Base-by-base conservation (phyloP, 2,113 vertebrate genomes). In the Spea bombifrons region DNA sequence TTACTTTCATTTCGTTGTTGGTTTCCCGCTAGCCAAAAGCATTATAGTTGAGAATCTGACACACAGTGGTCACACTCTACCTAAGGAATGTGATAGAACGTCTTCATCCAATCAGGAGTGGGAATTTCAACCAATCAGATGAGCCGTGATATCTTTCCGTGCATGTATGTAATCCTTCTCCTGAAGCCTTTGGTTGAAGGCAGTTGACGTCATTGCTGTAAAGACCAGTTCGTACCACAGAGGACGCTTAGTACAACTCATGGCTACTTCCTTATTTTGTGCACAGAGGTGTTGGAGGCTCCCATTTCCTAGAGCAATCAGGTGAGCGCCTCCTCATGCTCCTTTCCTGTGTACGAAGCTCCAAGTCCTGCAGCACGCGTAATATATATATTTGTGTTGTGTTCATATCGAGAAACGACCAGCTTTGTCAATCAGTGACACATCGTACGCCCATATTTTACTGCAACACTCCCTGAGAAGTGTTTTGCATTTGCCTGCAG, bases 221-320 rank as follows among this genome's bases (percentile, higher is more conserved):
- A 5, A 59, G 55, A 13, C 55, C 16, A 15, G 15, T 13, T 61
- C 5, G 59, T 61, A 5, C 1, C 17, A 7, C 65, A 67, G 44
- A 46, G 65, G 65, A 46, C 30, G 17, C 65, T 12, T 10, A 1
- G 3, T 67, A 5, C 5, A 67, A 8, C 7, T 47, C 10, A 78
- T 78, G 68, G 76, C 76, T 72, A 43, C 59, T 13, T 72, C 76
- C 30, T 44, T 53, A 44, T 46, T 78, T 3, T 16, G n/a, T 52
- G 68, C 30, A 2, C 16, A 45, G 7, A 53, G 6, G 55, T 16
- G 13, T 15, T 8, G 30, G 68, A n/a, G 76, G 76, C 16, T 78
- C 15, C 7, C 57, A 4, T 47, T 71, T 10, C 57, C 4, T 8
- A 78, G 57, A 63, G 47, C 47, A 44, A 5, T 72, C 13, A 78